phyloP scores from a whole-genome alignment of 2,113 vertebrate species.

The Callithrix jacchus region DNA sequence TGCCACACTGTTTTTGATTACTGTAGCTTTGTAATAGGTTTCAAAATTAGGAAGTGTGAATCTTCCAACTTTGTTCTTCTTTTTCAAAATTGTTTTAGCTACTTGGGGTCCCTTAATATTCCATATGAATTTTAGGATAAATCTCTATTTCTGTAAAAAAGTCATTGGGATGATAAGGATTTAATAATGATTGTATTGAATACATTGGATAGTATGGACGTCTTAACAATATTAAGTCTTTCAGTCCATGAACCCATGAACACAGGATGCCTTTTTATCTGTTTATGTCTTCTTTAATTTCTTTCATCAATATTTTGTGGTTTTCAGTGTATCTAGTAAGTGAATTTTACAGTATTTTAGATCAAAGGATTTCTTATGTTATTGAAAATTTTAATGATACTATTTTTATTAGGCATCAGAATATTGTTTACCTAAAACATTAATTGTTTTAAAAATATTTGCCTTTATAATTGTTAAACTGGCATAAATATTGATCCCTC shows the following conservation, averaged over 20 bases:
- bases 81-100: neutral
- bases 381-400: neutral
- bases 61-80: neutral
- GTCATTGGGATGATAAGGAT: neutral
- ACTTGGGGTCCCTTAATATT: neutral
- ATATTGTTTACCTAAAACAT: neutral
- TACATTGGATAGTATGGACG: neutral
- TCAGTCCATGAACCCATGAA: neutral
- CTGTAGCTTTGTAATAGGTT: neutral
- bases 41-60: neutral
- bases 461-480: constrained; percentile 33
- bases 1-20: neutral
- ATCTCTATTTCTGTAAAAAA: neutral
- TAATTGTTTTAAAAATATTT: constrained; percentile 36
- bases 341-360: constrained; percentile 50
- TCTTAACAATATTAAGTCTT: neutral
- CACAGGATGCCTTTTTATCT: neutral
- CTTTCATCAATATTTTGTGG: neutral
- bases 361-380: neutral
- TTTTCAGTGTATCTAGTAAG: constrained; percentile 82
- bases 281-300: neutral
- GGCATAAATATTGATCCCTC: neutral
- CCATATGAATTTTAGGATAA: neutral
- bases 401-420: neutral
- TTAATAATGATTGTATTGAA: neutral